Evolutionary conservation across 2,888 invertebrate species (phyloP).

Genomic region (Anthophora plumipes): DNA sequence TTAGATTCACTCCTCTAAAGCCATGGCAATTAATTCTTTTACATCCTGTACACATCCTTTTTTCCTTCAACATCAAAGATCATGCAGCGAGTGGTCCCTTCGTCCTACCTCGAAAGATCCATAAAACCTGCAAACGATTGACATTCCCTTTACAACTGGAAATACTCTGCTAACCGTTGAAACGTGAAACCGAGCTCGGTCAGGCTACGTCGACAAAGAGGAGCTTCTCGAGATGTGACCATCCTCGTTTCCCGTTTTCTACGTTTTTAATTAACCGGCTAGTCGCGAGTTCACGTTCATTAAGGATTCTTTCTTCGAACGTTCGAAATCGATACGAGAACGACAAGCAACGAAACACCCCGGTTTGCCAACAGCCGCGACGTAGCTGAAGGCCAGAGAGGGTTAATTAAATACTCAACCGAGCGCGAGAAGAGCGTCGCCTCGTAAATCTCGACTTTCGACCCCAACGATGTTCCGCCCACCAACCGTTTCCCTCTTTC

Average conservation of each 20-base stretch:
- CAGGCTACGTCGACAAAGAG: background rate
- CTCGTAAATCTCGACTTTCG: slow-evolving; percentile 52
- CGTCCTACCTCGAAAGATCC: background rate
- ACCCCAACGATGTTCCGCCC: slow-evolving; percentile 45
- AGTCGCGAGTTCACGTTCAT: slow-evolving; percentile 24
- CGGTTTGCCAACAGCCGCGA: slow-evolving; percentile 13
- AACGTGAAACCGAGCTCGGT: slow-evolving; percentile 27
- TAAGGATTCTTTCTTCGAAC: slow-evolving; percentile 39
- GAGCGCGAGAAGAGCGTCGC: slow-evolving; percentile 26
- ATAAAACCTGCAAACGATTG: background rate
- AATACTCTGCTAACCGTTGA: background rate
- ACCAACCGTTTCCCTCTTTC: slow-evolving; percentile 29
- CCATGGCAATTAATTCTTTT: too few relatives aligned
- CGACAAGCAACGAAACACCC: slow-evolving; percentile 24
- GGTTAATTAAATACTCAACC: slow-evolving; percentile 63
- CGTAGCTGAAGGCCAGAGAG: slow-evolving; percentile 33
- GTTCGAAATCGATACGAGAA: slow-evolving; percentile 11
- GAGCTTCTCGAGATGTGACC: background rate
- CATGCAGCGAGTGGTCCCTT: background rate
- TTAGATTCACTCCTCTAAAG: too few relatives aligned
- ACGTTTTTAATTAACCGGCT: slow-evolving; percentile 46
- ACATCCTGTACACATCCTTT: background rate
- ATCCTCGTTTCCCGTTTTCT: slow-evolving; percentile 12
- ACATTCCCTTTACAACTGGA: slow-evolving; percentile 4
- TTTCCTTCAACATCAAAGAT: background rate